These are phyloP conservation scores for Oreortyx pictus DNA, from an alignment of 2,797 vertebrate species.

Conservation along the genomic window DNA sequence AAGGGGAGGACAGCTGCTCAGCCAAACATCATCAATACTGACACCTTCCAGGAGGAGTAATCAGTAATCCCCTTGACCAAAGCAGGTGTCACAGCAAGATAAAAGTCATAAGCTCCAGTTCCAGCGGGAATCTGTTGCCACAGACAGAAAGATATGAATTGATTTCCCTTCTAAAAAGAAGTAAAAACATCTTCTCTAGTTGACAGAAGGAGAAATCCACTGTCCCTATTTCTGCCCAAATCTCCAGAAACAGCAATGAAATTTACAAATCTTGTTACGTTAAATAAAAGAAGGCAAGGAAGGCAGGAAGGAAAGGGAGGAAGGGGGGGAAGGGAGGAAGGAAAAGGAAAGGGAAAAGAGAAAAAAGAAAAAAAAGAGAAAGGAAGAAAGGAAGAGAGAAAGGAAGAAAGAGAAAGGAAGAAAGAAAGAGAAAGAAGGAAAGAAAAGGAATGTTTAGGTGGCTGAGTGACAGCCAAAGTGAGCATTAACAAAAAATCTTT, in stretches of 20 bases:
- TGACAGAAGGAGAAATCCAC: background rate
- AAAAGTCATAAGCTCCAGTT: conserved; percentile 41
- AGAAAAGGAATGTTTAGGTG: background rate
- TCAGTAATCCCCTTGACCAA: conserved; percentile 33
- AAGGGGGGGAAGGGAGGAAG: too few relatives aligned
- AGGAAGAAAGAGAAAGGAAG: too few relatives aligned
- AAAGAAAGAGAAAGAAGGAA: background rate
- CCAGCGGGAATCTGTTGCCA: conserved; percentile 3
- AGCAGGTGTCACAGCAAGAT: conserved; percentile 51
- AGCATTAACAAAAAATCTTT: background rate
- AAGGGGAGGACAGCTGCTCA: conserved; percentile 40
- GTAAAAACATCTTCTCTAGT: background rate
- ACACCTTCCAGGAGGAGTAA: conserved; percentile 37
- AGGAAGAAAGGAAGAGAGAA: background rate
- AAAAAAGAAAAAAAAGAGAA: too few relatives aligned
- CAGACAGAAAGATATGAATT: conserved; percentile 11
- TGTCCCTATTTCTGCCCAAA: background rate
- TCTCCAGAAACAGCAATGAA: conserved; percentile 1
- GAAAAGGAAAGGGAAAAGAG: too few relatives aligned
- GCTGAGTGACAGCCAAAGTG: background rate
- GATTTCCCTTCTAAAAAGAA: background rate
- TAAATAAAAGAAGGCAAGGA: too few relatives aligned
- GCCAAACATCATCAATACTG: conserved; percentile 25
- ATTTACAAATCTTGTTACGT: background rate
- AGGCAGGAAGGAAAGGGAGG: too few relatives aligned